These are phyloP conservation scores for Gobio gobio DNA, from an alignment of 2,113 vertebrate genomes.

Conservation along the genomic window DNA sequence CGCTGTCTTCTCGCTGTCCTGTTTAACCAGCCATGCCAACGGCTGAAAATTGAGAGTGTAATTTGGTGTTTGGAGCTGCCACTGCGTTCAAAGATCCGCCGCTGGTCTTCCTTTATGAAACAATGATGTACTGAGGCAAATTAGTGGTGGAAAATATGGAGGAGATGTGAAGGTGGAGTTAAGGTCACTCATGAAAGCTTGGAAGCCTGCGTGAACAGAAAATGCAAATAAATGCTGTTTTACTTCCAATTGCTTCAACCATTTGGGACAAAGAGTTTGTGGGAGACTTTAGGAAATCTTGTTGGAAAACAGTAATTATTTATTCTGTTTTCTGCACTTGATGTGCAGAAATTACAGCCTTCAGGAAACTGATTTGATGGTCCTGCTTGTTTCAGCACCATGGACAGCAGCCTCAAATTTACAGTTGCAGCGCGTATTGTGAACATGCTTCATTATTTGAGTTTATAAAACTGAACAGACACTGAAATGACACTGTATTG, in stretches of 20 bases:
- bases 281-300: not conserved
- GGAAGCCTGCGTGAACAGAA: not conserved
- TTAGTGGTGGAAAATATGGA: not conserved
- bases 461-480: not conserved
- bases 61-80: conserved; percentile 42
- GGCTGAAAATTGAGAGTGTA: conserved; percentile 38
- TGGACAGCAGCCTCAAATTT: conserved; percentile 8
- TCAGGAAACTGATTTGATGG: not conserved
- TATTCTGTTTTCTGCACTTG: not conserved
- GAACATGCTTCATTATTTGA: not conserved
- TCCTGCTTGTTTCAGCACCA: conserved; percentile 29
- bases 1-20: not conserved
- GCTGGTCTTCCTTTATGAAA: not conserved
- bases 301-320: not conserved
- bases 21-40: conserved; percentile 41
- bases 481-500: not conserved
- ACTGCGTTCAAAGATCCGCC: not conserved
- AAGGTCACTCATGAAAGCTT: not conserved
- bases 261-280: not conserved
- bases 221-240: not conserved
- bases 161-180: not conserved
- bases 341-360: not conserved
- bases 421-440: not conserved
- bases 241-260: not conserved
- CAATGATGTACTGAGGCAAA: not conserved